Evolutionary conservation across 1,140 invertebrate genomes (phyloP).

Genomic region (Zophobas morio): DNA sequence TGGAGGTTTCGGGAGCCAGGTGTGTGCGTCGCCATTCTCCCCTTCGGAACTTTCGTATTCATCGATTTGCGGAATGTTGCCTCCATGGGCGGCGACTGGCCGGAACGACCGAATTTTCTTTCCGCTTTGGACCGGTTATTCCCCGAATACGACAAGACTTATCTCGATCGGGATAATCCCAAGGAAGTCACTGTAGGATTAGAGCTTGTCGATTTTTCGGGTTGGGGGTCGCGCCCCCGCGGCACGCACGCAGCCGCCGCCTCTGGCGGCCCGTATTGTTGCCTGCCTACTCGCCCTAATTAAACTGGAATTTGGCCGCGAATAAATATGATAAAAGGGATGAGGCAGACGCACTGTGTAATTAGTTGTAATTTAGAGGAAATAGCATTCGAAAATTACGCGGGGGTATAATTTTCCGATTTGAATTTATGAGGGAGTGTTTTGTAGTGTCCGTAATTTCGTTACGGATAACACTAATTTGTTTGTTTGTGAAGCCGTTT

Average conservation of each 20-base stretch:
- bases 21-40: constrained; percentile 21
- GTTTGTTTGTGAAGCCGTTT: constrained; percentile 25
- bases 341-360: background rate
- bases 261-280: background rate
- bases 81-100: no score
- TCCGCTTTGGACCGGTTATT: no score
- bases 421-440: constrained; percentile 22
- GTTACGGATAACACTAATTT: constrained; percentile 28
- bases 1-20: constrained; percentile 35
- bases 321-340: constrained; percentile 14
- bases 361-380: constrained; percentile 22
- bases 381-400: constrained; percentile 20
- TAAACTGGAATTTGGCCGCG: constrained; percentile 22
- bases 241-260: no score
- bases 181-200: no score
- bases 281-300: constrained; percentile 2
- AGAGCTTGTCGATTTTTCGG: no score
- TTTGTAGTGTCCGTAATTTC: constrained; percentile 28
- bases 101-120: no score
- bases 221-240: no score
- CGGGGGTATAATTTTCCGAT: constrained; percentile 22
- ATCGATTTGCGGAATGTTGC: constrained; percentile 12
- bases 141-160: no score
- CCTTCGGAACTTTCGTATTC: constrained; percentile 20
- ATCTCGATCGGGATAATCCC: no score